phyloP scores from a whole-genome alignment of 2,113 vertebrate species.

The Vicugna pacos region DNA sequence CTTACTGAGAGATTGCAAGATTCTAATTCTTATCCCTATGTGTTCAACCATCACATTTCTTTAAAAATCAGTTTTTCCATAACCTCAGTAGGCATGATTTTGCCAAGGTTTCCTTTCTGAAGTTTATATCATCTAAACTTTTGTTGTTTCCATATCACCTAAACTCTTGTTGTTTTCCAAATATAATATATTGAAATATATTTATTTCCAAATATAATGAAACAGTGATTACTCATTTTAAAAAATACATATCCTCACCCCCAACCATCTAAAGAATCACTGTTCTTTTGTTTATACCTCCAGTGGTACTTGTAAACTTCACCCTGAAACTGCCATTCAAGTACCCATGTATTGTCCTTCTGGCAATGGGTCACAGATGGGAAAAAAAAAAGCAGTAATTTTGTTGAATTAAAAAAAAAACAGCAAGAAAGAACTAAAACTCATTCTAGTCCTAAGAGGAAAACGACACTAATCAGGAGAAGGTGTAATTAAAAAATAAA shows the following conservation, averaged over 20 bases:
- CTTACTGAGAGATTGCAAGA: not conserved
- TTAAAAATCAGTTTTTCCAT: conserved; percentile 16
- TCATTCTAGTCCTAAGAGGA: not conserved
- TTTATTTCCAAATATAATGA: not conserved
- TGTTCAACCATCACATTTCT: not conserved
- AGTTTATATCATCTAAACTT: not conserved
- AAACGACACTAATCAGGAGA: not conserved
- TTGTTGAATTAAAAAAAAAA: not conserved
- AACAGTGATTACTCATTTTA: not conserved
- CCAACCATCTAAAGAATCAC: not conserved
- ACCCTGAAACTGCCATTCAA: not conserved
- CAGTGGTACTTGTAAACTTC: not conserved
- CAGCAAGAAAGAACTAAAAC: not conserved
- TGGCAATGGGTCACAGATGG: not conserved
- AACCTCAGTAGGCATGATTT: not conserved
- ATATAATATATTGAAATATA: not conserved
- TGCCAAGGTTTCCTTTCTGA: not conserved
- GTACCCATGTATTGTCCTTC: not conserved
- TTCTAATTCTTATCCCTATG: not conserved
- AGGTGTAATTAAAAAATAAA: not conserved
- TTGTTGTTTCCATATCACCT: not conserved
- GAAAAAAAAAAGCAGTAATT: not conserved
- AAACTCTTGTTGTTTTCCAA: not conserved
- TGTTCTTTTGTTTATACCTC: not conserved
- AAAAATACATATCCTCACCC: not conserved